Base-by-base conservation (phyloP, 2,797 vertebrate genomes). In the Cirrhinus molitorella region DNA sequence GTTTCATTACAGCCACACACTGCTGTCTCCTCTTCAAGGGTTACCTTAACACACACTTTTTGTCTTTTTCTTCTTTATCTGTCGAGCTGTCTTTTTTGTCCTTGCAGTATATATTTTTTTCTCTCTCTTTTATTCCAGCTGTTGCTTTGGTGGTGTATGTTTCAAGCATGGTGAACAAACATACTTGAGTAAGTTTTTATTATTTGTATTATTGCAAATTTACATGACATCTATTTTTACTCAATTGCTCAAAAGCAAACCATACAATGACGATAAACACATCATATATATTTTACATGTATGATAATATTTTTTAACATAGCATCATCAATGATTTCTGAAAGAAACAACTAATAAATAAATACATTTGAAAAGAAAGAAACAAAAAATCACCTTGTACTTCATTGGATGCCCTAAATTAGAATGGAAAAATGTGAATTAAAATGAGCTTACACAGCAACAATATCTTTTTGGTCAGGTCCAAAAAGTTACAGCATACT, bases 1-100 rank as follows among this genome's bases (percentile, higher is more conserved):
- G 88, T 92, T 91, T 91, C 88, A 92, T 89, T 88, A 90, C 88
- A 80, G 84, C 79, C 85, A 79, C 86, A 79, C 76, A 77, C 84
- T 86, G 71, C 86, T 80, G 81, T 87, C 87, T 87, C 57, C 61
- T 85, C 80, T 76, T 76, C 66, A 13, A 63, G 59, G 28, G 68
- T 59, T 57, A 83, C 40, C 87, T 25, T 40, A 23, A 70, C 71
- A 90, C 83, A 68, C 77, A 75, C 72, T 43, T 43, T 55, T 2
- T 45, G 10, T 57, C 23, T 59, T 72, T 67, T 75, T 16, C 53
- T n/a, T 76, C 49, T 10, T 59, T 34, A 55, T 53, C 23, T 67
- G 19, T 57, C 16, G 12, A 45, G 47, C 45, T 65, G 21, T 21
- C 6, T 66, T 23, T 61, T 13, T 31, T 19, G 16, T 65, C 75